These are phyloP conservation scores for Cricetomys ansorgei DNA, from an alignment of 2,113 vertebrate genomes.

Conservation along the genomic window DNA sequence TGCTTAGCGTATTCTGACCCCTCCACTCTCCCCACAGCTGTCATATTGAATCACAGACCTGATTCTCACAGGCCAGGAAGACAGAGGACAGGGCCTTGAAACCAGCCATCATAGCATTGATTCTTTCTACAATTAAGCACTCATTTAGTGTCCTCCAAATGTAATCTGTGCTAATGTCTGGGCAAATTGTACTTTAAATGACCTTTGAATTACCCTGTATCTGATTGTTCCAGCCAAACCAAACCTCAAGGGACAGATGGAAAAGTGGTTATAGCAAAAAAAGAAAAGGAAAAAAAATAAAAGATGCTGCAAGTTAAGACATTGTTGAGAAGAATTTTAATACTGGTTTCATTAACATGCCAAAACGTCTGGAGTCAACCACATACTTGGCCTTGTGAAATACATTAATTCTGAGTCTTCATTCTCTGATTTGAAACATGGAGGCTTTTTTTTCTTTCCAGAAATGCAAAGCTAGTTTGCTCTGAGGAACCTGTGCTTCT, in stretches of 20 bases:
- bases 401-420: slow-evolving; percentile 1
- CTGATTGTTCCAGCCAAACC: neutral
- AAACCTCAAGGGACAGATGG: neutral
- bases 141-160: neutral
- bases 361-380: neutral
- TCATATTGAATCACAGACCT: neutral
- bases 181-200: neutral
- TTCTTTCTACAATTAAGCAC: neutral
- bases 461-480: neutral
- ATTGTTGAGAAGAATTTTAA: neutral
- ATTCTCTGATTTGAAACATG: neutral
- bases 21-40: neutral
- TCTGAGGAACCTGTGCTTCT: neutral
- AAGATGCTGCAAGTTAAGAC: neutral
- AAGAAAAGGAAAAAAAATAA: neutral
- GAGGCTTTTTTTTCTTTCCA: neutral
- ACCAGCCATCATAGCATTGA: neutral
- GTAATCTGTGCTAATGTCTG: neutral
- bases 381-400: neutral
- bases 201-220: neutral
- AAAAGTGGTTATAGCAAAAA: neutral
- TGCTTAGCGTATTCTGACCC: no score
- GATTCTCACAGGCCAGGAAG: neutral
- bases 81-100: neutral
- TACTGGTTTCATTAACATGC: neutral